Base-by-base conservation (phyloP, 92 coral and sea anemone genomes). In the Nematostella vectensis region DNA sequence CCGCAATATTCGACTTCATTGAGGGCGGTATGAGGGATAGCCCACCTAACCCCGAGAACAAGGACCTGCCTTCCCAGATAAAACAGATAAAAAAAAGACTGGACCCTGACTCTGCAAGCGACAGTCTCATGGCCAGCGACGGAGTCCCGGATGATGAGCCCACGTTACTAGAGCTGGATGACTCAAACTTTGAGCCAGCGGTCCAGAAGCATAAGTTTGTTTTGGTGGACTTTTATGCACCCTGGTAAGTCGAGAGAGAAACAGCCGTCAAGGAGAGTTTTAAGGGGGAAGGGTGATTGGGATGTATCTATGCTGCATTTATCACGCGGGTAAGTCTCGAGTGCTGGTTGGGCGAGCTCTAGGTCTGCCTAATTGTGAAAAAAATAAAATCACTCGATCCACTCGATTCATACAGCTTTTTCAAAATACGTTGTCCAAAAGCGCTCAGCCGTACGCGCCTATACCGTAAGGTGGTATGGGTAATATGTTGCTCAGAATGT, bases 161-260 rank as follows among this genome's bases (percentile, higher is more conserved):
- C n/a, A 48, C 52, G 9, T 25, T 31, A 12, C n/a, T 42, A 55
- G 43, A 65, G 22, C 20, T 65, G 4, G 62, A 65, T 24, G 71
- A 65, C 28, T 26, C 17, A 3, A 52, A 25, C 24, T 65, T 65
- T 27, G 62, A 54, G 24, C 12, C 43, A 1, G 31, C 39, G 15
- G 16, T 65, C 23, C 1, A 37, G 21, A 38, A 20, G 0, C 37
- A 52, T n/a, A 42, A 61, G n/a, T 53, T 21, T 54, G 71, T 48
- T 11, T 19, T 54, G 23, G 71, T 65, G 3, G 30, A 65, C 28
- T 65, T 65, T 25, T 65, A 37, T 54, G 71, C 71, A 13, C 71
- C 71, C 2, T 65, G 71, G 71, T 65, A 42, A 65, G 71, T 19
- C 4, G 4, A 10, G 18, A 45, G 4, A 45, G 21, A 33, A n/a